Percentiles rank a stretch among this genome's conserved stretches.
Conservation (phyloP, 2,888 invertebrate genomes). For the Chrysolina americana region DNA sequence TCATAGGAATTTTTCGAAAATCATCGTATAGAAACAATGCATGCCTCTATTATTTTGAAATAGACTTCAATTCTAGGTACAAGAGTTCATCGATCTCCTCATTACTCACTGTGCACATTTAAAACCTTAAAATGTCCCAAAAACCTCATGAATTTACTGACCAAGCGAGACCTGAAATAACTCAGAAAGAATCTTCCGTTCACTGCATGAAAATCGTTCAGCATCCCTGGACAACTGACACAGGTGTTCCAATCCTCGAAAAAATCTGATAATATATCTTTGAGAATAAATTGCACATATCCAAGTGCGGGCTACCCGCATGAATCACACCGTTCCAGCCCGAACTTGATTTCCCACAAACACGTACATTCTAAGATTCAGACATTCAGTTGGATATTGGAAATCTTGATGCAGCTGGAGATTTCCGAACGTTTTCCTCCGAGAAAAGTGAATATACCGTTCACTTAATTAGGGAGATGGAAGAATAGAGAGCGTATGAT, state of each 20-base stretch:
- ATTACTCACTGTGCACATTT: too few species aligned
- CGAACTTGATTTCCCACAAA: slow-evolving; percentile 40
- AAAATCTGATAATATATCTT: slow-evolving; percentile 31
- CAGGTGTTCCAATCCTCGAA: slow-evolving; percentile 32
- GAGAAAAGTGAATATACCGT: not conserved
- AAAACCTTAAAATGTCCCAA: too few species aligned
- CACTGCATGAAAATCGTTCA: not conserved
- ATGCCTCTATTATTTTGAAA: too few species aligned
- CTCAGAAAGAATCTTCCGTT: not conserved
- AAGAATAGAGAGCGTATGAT: too few species aligned
- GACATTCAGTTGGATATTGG: slow-evolving; percentile 36
- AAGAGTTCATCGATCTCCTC: too few species aligned
- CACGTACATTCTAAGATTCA: slow-evolving; percentile 32
- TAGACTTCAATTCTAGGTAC: too few species aligned
- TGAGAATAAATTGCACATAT: slow-evolving; percentile 32
- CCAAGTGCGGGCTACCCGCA: slow-evolving; percentile 25
- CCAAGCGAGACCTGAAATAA: not conserved
- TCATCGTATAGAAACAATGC: too few species aligned
- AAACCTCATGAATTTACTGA: not conserved
- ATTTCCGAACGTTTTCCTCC: slow-evolving; percentile 15
- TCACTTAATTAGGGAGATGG: too few species aligned
- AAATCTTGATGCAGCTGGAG: slow-evolving; percentile 31
- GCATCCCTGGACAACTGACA: slow-evolving; percentile 7
- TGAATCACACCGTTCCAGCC: slow-evolving; percentile 29
- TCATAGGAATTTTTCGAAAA: too few species aligned